Base-by-base conservation (phyloP, 2,797 vertebrate species). In the Gobionotothen gibberifrons region DNA sequence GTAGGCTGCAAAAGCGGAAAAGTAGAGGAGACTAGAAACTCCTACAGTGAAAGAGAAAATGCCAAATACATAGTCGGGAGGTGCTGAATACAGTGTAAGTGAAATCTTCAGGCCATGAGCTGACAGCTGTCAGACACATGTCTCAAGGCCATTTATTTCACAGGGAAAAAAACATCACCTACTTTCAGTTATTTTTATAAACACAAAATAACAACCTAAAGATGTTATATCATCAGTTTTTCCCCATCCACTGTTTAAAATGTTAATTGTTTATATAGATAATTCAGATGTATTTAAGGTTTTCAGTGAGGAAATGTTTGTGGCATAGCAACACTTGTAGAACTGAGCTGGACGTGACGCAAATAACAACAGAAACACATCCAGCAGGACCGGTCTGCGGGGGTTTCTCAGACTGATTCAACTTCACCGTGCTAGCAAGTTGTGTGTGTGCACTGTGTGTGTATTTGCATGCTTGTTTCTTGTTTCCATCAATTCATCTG, bases 351-450 rank as follows among this genome's bases (percentile, higher is more conserved):
- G 63, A 72, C 48, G 6, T 81, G 77, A 80, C 16, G 6, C 63
- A 78, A 72, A 72, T 72, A 55, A 62, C 59, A 72, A 78, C 67
- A 81, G 32, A 52, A 67, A 76, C 26, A 22, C 51, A 52, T 60
- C 29, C 53, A 64, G 55, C 39, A 52, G 19, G 19, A 11, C 19
- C n/a, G 29, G 32, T 43, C 61, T 57, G 44, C 48, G 6, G 26
- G 47, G 48, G 51, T 26, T 26, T 72, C 39, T 63, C 54, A 44
- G 48, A 12, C 26, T 65, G 51, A 29, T 57, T 55, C 59, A 53
- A 52, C 52, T 60, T 60, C 22, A 54, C 53, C 9, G 49, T 14
- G 13, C 60, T 43, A 40, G 1, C 66, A 62, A 62, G 67, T 56
- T 52, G 32, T 22, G n/a, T 44, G n/a, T 42, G n/a, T 6, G 11